Percentiles rank a stretch among this genome's conserved stretches.
phyloP scores from a whole-genome alignment of 1,140 invertebrate genomes.

The Drosophila ogumai region DNA sequence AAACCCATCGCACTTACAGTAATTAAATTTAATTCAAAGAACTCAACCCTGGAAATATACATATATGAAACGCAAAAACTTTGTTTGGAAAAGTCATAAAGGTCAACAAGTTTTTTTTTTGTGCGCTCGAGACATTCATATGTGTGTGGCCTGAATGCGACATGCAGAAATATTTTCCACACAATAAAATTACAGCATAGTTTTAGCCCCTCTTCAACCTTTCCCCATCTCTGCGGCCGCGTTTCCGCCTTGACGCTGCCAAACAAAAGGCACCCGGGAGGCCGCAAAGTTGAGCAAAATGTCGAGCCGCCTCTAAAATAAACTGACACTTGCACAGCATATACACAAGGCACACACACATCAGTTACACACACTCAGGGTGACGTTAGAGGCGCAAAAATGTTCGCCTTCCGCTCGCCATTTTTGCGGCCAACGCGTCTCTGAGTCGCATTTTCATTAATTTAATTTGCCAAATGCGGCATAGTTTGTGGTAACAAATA shows the following conservation, averaged over 20 bases:
- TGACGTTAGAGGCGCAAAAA: constrained; percentile 43
- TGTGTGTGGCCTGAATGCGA: constrained; percentile 32
- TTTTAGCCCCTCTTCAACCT: constrained; percentile 13
- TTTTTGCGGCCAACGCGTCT: constrained; percentile 33
- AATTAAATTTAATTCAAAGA: constrained; percentile 44
- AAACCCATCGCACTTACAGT: constrained; percentile 14
- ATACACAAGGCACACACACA: not conserved
- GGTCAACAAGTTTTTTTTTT: constrained; percentile 39
- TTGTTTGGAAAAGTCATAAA: constrained; percentile 30
- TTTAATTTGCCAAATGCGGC: constrained; percentile 66
- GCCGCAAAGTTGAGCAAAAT: constrained; percentile 55
- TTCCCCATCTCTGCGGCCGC: not conserved
- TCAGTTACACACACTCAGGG: constrained; percentile 12
- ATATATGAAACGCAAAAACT: not conserved
- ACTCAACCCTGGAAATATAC: constrained; percentile 8
- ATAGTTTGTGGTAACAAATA: constrained; percentile 1
- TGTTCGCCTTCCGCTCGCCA: constrained; percentile 47
- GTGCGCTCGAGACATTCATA: constrained; percentile 7
- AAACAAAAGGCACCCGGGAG: constrained; percentile 56
- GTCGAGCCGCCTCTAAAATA: constrained; percentile 47
- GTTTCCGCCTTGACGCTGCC: constrained; percentile 48
- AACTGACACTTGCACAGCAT: constrained; percentile 20
- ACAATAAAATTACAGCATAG: constrained; percentile 67
- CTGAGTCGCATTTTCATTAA: constrained; percentile 61
- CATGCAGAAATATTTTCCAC: constrained; percentile 52